Base-by-base conservation (phyloP, 2,113 vertebrate genomes). In the Smithornis capensis region DNA sequence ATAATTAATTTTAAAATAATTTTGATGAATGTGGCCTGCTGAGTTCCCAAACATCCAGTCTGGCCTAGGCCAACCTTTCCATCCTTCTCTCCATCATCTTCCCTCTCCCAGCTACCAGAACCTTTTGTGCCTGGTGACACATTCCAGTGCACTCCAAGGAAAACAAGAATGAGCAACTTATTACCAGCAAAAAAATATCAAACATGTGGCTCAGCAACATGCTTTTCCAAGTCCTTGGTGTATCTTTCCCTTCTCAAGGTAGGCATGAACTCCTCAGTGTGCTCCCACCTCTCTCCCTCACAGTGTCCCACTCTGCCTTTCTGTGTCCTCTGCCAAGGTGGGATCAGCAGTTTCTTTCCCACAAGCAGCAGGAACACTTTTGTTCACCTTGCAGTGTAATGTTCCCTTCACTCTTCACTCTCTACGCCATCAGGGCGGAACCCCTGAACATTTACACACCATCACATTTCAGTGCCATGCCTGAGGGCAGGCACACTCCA, bases 401-500 rank as follows among this genome's bases (percentile, higher is more conserved):
- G 53, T 4, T 81, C 73, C 70, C 33, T 4, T 53, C 45, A 19
- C 44, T 56, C 31, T 21, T 38, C 68, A 9, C 77, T 47, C 76
- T 45, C 35, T 3, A 1, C 22, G 40, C 57, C 65, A 16, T 19
- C 71, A 18, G 11, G 76, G 56, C 0, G 11, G 28, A 14, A 12
- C 9, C 63, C 38, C 9, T n/a, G 45, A n/a, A 2, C 47, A 12
- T 2, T 2, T 24, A 23, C 2, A 3, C 27, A 44, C 76, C 23
- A 19, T 1, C 21, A 2, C 12, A 27, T 4, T 42, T 9, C 15
- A 42, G 55, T 0, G 7, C 10, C 5, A 5, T 0, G 33, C 75
- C 49, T 2, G 2, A 44, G 78, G 57, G 62, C 81, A 71, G 52
- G 65, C 69, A 11, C 1, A 9, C 28, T 31, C 56, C 4, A 12